Base-by-base conservation (phyloP, 2,113 vertebrate species). In the Hydrochoerus hydrochaeris region DNA sequence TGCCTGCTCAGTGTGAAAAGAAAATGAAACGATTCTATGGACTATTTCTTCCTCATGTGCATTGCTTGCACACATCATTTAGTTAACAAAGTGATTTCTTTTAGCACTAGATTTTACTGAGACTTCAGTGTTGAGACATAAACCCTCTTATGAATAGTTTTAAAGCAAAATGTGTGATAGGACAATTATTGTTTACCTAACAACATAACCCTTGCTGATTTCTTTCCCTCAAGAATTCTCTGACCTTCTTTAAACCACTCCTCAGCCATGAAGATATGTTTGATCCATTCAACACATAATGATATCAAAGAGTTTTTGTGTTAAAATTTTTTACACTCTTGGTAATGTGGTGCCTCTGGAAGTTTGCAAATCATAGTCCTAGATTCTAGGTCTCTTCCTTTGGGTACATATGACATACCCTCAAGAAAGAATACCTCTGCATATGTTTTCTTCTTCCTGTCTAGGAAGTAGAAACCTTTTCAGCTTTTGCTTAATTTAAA, bases 381-480 rank as follows among this genome's bases (percentile, higher is more conserved):
- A 63, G 10, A 22, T 67, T 28, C 54, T 41, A 44, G 57, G 49
- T 63, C 44, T 96, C 84, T 86, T 63, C 44, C 65, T 86, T 89
- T 71, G 44, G 30, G 65, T 75, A 16, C 44, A 24, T 54, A 16
- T 41, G 84, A 83, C 63, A 69, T 30, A 75, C 14, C 30, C 16
- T 16, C 32, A 58, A 57, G n/a, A 85, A 92, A 41, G 32, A 95
- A 26, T 78, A 80, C 5, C 57, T 96, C 16, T 57, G 7, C 6
- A 67, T 77, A 41, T 32, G 24, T 92, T 92, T 91, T 69, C 63
- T 58, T 95, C 85, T 20, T 93, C 52, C 73, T 93, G 93, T 93
- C 0, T 0, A 58, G 46, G 89, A 96, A 69, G 60, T 73, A 54
- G 75, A 92, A 81, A 28, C 3, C 1, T 78, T 52, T 87, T 91